phyloP scores from a whole-genome alignment of 2,113 vertebrate genomes.

The Macrotus californicus region DNA sequence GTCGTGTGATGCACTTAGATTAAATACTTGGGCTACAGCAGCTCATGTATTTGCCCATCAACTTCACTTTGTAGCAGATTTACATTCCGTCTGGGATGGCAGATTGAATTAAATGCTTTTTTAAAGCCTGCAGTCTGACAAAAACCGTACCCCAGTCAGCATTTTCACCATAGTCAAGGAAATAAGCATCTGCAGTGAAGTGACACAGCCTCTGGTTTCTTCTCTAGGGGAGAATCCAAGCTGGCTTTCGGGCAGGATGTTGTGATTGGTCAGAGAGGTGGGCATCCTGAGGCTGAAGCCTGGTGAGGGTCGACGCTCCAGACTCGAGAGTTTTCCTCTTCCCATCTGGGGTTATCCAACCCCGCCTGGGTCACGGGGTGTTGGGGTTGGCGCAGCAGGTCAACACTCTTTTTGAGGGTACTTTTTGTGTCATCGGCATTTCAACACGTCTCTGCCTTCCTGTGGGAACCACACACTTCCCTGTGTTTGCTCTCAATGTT shows the following conservation, averaged over 20 bases:
- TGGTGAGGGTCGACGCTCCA: background rate
- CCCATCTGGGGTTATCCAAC: no score
- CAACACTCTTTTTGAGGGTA: background rate
- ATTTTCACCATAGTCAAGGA: slow-evolving; percentile 30
- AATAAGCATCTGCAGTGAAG: slow-evolving; percentile 47
- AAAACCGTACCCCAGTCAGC: slow-evolving; percentile 48
- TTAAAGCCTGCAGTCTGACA: slow-evolving; percentile 60
- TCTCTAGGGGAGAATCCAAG: slow-evolving; percentile 34
- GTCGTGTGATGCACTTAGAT: background rate
- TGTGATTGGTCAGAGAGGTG: background rate
- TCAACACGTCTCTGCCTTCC: background rate
- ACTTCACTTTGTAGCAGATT: slow-evolving; percentile 51
- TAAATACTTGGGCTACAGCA: slow-evolving; percentile 31
- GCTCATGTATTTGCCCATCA: slow-evolving; percentile 35
- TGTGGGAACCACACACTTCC: background rate
- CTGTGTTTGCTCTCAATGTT: background rate
- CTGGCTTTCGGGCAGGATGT: background rate
- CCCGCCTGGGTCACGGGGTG: accelerated
- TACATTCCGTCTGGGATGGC: slow-evolving; percentile 52
- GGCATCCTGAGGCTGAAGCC: background rate
- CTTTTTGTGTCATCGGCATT: background rate
- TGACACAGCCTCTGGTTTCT: background rate
- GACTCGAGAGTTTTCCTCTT: background rate
- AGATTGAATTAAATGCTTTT: slow-evolving; percentile 63
- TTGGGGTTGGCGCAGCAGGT: background rate